Base-by-base conservation (phyloP, 2,888 invertebrate genomes). In the Meiosimyza decipiens region DNA sequence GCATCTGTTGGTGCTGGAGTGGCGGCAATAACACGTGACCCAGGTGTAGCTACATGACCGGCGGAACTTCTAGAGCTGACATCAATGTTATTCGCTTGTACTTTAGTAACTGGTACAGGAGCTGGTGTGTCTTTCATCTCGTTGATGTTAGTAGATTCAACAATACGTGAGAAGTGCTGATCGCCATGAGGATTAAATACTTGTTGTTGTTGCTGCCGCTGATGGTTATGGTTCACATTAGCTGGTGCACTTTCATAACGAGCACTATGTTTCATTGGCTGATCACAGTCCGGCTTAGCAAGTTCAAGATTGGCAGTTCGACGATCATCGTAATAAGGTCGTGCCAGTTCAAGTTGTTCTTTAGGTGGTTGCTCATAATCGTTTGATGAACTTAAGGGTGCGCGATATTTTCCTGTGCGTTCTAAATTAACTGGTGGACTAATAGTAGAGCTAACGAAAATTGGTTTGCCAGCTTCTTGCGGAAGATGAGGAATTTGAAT, bases 21-120 rank as follows among this genome's bases (percentile, higher is more conserved):
- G 55, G 90, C 90, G 22, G 90, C 89, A 69, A 90, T 85, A 9
- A 91, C 90, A 64, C 90, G 88, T 60, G 89, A 81, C 40, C 83
- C 90, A 28, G 89, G 86, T 85, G 88, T 85, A 70, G 55, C 63
- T 60, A 82, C 71, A 60, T 82, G 80, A 1, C 88, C 87, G 22
- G 88, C 88, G 62, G 85, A 86, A 62, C 89, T 87, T 64, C 83
- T 83, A 0, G 74, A 71, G 7, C 78, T 77, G 6, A 88, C 87
- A 70, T 89, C 84, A 12, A 82, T 78, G 73, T 80, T 72, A 80
- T 77, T 81, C n/a, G 83, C 7, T 57, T 75, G 40, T 2, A 40
- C 9, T n/a, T 40, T 33, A 55, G 67, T 50, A 2, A 62, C 11
- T 3, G 74, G 15, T 12, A 59, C 75, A 12, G 59, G 40, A 11